Evolutionary conservation across 2,113 vertebrate species (phyloP), one percentile per base, ranked within the genome.

Genomic region (Sterna hirundo): DNA sequence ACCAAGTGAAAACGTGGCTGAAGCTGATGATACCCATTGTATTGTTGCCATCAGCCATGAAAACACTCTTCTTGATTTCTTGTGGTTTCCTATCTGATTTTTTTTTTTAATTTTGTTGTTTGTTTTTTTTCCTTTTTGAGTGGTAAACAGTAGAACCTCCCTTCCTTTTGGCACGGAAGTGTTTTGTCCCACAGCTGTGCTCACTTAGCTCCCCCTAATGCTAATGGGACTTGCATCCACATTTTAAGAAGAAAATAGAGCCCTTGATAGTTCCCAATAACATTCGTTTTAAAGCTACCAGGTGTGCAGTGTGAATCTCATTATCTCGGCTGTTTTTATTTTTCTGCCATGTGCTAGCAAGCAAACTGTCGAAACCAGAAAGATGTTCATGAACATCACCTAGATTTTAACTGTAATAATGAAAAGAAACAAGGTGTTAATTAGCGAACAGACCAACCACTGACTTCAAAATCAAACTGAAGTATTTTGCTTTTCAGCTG

Each of bases 221-320:
- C 18, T 69, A 72, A 36, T 46, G 17, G 20, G 64, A 87, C 52
- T 69, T 85, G 32, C 19, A 81, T 42, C 19, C 55, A 49, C 25
- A 30, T 66, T 85, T 85, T 70, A 54, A 40, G 42, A 78, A 44
- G 7, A 60, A 19, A 46, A 86, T 32, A 62, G 13, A 90, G 21
- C 20, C 44, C 10, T n/a, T 75, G 34, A 38, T 61, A 20, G 38
- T 83, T 95, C 83, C 62, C 21, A 89, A 51, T 87, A 70, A 84
- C 40, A 42, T 44, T 93, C 2, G 69, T 92, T 95, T 94, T 71
- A 80, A 94, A 95, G 90, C 91, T 55, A 78, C 49, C 44, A 46
- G 32, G 42, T 96, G 49, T 54, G 57, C 61, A 69, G 13, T 13
- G 38, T 29, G 74, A 61, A 20, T 80, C 40, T 81, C 22, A 86